phyloP scores from a whole-genome alignment of 2,113 vertebrate species.

The Synodontis membranacea region DNA sequence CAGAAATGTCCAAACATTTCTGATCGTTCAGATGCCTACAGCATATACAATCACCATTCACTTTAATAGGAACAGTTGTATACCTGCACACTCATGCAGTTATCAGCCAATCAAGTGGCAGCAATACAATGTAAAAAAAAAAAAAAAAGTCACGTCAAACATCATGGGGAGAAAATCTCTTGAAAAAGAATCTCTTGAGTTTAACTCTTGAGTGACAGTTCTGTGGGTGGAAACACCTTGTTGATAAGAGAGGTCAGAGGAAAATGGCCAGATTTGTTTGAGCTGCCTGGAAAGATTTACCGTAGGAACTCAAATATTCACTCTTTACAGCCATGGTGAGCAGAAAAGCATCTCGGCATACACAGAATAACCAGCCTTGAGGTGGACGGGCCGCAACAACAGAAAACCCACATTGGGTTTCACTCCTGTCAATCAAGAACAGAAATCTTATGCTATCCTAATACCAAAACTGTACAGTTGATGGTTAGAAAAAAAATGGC shows the following conservation, averaged over 20 bases:
- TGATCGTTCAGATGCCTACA: not conserved
- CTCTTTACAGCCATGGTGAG: too few relatives aligned
- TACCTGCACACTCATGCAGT: not conserved
- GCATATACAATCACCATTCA: not conserved
- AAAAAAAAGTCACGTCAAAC: too few relatives aligned
- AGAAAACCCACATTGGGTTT: too few relatives aligned
- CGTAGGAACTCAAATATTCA: not conserved
- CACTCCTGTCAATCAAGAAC: too few relatives aligned
- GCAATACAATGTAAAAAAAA: not conserved
- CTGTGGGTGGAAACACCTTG: not conserved
- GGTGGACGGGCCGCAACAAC: too few relatives aligned
- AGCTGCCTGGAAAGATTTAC: not conserved
- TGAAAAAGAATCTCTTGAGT: not conserved
- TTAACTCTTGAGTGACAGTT: not conserved
- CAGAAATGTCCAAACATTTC: not conserved
- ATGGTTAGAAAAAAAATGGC: too few relatives aligned
- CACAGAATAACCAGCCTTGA: too few relatives aligned
- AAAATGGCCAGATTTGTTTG: not conserved
- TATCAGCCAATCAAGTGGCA: not conserved
- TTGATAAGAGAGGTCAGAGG: not conserved
- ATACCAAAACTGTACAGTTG: too few relatives aligned
- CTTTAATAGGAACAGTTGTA: not conserved
- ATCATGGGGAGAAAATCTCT: not conserved
- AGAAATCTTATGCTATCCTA: too few relatives aligned
- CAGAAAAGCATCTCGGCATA: too few relatives aligned